These are phyloP conservation scores for Pipistrellus kuhlii DNA, from an alignment of 2,797 vertebrate genomes.

Conservation along the genomic window DNA sequence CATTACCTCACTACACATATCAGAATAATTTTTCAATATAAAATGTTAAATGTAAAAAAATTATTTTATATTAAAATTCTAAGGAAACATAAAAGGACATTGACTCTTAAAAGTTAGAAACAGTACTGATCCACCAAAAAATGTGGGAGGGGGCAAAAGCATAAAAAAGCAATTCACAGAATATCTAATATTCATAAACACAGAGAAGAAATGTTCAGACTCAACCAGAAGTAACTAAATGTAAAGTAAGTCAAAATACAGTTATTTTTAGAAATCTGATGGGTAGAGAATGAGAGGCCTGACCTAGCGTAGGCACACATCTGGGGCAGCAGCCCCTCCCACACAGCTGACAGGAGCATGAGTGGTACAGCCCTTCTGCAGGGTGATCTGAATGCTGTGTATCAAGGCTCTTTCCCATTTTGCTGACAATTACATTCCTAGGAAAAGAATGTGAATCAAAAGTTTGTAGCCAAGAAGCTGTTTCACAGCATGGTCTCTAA, in stretches of 20 bases:
- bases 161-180: neutral
- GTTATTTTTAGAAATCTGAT: neutral
- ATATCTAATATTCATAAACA: no score
- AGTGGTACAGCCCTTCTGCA: neutral
- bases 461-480: neutral
- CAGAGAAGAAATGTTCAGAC: neutral
- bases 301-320: no score
- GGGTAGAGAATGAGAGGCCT: neutral
- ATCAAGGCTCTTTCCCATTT: neutral
- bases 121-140: neutral
- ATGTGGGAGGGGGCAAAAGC: neutral
- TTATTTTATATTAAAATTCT: neutral
- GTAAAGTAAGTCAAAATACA: neutral
- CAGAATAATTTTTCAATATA: constrained; percentile 7
- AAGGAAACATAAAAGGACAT: neutral
- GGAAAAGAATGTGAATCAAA: neutral
- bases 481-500: neutral
- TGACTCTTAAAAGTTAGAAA: constrained; percentile 26
- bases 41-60: constrained; percentile 11
- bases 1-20: neutral
- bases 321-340: neutral
- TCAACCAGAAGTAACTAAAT: neutral
- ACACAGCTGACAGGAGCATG: rapidly evolving
- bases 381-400: no score
- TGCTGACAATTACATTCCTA: neutral